phyloP scores from a whole-genome alignment of 2,888 invertebrate genomes.

The Miltochrista miniata region DNA sequence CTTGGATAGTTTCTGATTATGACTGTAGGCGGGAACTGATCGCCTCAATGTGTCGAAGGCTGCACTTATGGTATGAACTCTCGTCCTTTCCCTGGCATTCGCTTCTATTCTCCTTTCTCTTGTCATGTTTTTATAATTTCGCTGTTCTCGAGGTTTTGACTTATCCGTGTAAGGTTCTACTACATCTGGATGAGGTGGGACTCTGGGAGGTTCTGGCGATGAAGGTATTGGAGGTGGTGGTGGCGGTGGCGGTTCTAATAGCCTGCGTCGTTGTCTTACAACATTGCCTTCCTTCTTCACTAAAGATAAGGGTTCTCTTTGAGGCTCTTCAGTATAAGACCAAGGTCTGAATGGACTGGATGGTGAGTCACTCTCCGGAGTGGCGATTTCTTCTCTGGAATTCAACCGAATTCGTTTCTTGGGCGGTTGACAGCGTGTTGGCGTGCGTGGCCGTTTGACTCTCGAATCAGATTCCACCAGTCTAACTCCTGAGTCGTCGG shows the following conservation, averaged over 20 bases:
- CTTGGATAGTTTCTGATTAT: constrained; percentile 96
- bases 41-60: constrained; percentile 95
- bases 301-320: constrained; percentile 86
- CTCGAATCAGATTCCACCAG: constrained; percentile 75
- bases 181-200: constrained; percentile 82
- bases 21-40: constrained; percentile 95
- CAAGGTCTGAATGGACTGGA: constrained; percentile 86
- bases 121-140: constrained; percentile 98
- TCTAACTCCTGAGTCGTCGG: constrained; percentile 79
- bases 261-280: constrained; percentile 64
- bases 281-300: constrained; percentile 76
- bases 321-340: constrained; percentile 84
- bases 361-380: constrained; percentile 68
- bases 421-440: constrained; percentile 80
- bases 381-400: constrained; percentile 64
- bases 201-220: constrained; percentile 70
- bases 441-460: constrained; percentile 81
- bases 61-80: constrained; percentile 97
- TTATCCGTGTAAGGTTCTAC: constrained; percentile 56
- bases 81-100: constrained; percentile 95
- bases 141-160: constrained; percentile 85
- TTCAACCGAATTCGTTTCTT: constrained; percentile 88
- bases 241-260: constrained; percentile 59
- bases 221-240: constrained; percentile 46
- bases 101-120: constrained; percentile 96